Conservation (phyloP, 2,113 vertebrate genomes). For the Sterrhoptilus dennistouni region DNA sequence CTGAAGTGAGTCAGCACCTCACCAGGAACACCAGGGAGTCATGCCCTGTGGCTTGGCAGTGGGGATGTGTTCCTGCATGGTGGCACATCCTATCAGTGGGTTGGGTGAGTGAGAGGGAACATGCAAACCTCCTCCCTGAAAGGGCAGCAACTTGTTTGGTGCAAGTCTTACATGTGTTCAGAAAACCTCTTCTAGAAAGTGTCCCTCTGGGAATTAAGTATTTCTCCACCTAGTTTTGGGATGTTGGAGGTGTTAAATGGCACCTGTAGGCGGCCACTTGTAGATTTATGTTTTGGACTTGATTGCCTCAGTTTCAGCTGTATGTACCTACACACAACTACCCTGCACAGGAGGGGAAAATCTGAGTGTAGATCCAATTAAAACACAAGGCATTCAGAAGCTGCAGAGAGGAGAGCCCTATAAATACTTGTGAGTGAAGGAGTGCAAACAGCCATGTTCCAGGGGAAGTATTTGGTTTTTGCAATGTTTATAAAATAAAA, state of each 20-base stretch:
- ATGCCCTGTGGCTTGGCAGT: constrained; percentile 7
- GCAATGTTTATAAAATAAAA: constrained; percentile 15
- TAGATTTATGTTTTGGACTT: not conserved
- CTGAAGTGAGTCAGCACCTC: constrained; percentile 8
- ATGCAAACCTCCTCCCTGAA: not conserved
- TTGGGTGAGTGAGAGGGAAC: not conserved
- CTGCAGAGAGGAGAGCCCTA: not conserved
- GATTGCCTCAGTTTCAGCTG: not conserved
- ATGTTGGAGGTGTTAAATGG: not conserved
- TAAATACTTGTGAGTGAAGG: not conserved
- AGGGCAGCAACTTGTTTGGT: not conserved
- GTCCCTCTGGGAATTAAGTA: not conserved
- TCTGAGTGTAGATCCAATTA: not conserved
- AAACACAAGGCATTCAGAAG: not conserved
- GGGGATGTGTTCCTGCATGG: not conserved
- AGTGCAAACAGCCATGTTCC: not conserved
- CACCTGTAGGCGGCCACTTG: not conserved
- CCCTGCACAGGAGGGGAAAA: not conserved
- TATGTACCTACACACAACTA: not conserved
- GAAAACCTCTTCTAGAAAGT: constrained; percentile 4
- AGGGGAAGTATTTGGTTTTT: not conserved
- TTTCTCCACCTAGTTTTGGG: not conserved
- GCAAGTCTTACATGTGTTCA: not conserved
- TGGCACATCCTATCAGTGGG: not conserved
- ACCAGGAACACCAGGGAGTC: not conserved